These are phyloP conservation scores for Phrixothrix hirtus DNA, from an alignment of 2,888 invertebrate genomes.

Conservation along the genomic window DNA sequence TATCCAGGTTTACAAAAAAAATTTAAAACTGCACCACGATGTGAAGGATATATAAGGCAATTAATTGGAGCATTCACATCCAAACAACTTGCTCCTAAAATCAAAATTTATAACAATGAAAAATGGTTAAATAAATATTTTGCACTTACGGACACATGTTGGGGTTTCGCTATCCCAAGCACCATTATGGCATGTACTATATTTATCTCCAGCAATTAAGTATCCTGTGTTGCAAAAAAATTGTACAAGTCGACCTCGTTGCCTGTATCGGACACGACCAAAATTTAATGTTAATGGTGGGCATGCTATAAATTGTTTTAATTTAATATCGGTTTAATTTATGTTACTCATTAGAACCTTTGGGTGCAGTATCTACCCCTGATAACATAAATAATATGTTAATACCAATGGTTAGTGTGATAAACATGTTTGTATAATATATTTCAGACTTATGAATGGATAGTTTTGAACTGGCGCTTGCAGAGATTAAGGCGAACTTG, in stretches of 20 bases:
- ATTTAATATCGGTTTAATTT: not conserved
- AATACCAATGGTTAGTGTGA: too few species aligned
- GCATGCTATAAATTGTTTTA: conserved; percentile 34
- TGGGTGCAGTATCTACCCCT: conserved; percentile 3
- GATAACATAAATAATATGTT: too few species aligned
- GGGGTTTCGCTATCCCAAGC: conserved; percentile 73
- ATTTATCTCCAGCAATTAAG: conserved; percentile 69
- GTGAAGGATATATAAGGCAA: conserved; percentile 59
- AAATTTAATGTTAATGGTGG: conserved; percentile 40
- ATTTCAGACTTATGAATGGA: conserved; percentile 3
- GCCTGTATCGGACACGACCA: conserved; percentile 50
- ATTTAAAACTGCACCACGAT: conserved; percentile 62
- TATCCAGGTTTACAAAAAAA: conserved; percentile 71
- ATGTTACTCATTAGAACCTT: conserved; percentile 1
- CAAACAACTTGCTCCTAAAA: conserved; percentile 64
- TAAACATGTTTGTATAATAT: too few species aligned
- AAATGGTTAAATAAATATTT: not conserved
- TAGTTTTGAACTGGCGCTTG: not conserved
- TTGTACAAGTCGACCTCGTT: conserved; percentile 61
- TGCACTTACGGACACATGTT: conserved; percentile 75
- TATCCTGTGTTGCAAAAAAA: conserved; percentile 65
- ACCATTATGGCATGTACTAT: conserved; percentile 69
- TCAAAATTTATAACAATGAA: not conserved
- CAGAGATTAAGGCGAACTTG: not conserved
- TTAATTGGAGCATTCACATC: conserved; percentile 56